A percentile compares a stretch with the other conserved stretches of the same genome.
phyloP scores from a whole-genome alignment of 1,140 invertebrate species.

The Chrysomallon squamiferum region DNA sequence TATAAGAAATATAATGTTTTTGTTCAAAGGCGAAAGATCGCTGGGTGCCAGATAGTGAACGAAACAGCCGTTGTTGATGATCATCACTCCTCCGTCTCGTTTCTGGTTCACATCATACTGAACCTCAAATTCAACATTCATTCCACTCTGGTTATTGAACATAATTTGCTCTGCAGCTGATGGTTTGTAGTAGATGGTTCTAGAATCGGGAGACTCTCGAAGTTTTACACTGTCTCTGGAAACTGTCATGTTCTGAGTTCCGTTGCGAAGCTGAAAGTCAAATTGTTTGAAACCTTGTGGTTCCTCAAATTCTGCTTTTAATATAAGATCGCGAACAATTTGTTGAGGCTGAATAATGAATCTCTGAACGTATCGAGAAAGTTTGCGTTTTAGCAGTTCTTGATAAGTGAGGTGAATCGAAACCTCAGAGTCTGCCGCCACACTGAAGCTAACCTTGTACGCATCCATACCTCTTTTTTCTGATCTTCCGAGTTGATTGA shows the following conservation, averaged over 20 bases:
- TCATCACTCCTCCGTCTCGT: slow-evolving; percentile 26
- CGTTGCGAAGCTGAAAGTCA: slow-evolving; percentile 11
- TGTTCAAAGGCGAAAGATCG: slow-evolving; percentile 67
- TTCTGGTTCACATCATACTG: slow-evolving; percentile 25
- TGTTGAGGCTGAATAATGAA: slow-evolving; percentile 28
- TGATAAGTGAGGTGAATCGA: slow-evolving; percentile 32
- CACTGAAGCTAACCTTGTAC: too few relatives aligned
- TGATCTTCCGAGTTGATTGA: too few relatives aligned
- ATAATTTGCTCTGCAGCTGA: slow-evolving; percentile 3
- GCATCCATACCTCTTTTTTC: too few relatives aligned
- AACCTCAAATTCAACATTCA: slow-evolving; percentile 26
- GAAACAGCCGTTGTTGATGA: slow-evolving; percentile 76
- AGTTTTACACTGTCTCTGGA: not conserved
- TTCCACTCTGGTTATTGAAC: slow-evolving; percentile 9
- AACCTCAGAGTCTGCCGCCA: too few relatives aligned
- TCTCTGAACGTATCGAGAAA: slow-evolving; percentile 26
- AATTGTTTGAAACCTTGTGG: slow-evolving; percentile 25
- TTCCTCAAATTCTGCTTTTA: slow-evolving; percentile 21
- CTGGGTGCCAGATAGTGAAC: slow-evolving; percentile 72
- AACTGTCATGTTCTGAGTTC: not conserved
- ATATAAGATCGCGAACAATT: slow-evolving; percentile 22
- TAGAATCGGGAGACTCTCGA: not conserved
- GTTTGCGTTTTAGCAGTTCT: slow-evolving; percentile 28
- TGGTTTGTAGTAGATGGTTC: slow-evolving; percentile 21
- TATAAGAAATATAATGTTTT: slow-evolving; percentile 76